Conservation (phyloP, 2,113 vertebrate genomes). For the Brachyistius frenatus region DNA sequence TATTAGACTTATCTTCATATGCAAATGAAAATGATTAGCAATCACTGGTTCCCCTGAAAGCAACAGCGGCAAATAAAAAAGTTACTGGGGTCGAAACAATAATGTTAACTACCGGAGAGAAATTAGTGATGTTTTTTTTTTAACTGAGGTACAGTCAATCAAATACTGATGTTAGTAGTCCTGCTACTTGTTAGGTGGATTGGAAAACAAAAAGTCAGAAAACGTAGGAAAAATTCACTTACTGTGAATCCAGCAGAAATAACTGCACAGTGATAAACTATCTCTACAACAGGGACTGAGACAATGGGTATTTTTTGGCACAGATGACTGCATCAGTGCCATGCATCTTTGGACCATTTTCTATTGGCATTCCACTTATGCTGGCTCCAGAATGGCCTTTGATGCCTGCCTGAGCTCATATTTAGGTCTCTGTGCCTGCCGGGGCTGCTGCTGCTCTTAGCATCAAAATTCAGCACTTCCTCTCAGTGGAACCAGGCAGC, state of each 20-base stretch:
- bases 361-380: constrained; percentile 67
- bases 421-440: constrained; percentile 56
- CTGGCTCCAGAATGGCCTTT: constrained; percentile 58
- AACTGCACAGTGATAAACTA: constrained; percentile 55
- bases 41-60: constrained; percentile 81
- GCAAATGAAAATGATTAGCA: constrained; percentile 85
- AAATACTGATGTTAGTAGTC: constrained; percentile 51
- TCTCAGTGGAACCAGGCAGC: constrained; percentile 70
- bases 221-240: constrained; percentile 18
- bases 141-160: constrained; percentile 42
- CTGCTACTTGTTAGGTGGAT: constrained; percentile 47
- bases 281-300: constrained; percentile 46
- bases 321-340: constrained; percentile 56
- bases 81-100: constrained; percentile 80
- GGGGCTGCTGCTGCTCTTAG: constrained; percentile 35
- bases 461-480: constrained; percentile 70
- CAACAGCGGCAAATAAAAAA: constrained; percentile 79
- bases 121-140: constrained; percentile 67
- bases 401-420: constrained; percentile 58
- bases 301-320: constrained; percentile 54
- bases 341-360: constrained; percentile 57
- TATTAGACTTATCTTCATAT: constrained; percentile 86
- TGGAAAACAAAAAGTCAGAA: constrained; percentile 46
- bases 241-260: constrained; percentile 46
- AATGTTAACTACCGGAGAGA: constrained; percentile 67